A percentile compares a stretch with the other conserved stretches of the same genome.
Conservation (phyloP, 1,140 invertebrate species). For the Amyelois transitella region DNA sequence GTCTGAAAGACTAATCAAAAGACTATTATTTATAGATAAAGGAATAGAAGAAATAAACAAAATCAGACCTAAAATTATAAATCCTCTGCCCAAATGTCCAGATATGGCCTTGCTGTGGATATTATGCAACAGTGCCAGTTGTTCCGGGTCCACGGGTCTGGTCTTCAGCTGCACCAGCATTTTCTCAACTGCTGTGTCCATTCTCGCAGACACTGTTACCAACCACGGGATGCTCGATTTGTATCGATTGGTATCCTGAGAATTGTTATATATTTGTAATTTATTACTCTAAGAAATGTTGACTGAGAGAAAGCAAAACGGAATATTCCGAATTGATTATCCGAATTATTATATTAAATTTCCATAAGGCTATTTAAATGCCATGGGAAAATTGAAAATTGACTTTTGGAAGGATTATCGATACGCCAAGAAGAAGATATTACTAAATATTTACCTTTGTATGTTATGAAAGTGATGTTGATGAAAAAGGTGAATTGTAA, state of each 20-base stretch:
- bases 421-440: no score
- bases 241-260: slow-evolving; percentile 40
- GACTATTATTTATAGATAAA: neutral
- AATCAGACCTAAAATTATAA: slow-evolving; percentile 49
- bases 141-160: slow-evolving; percentile 72
- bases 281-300: neutral
- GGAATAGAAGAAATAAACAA: neutral
- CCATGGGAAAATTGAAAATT: no score
- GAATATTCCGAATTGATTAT: no score
- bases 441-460: no score
- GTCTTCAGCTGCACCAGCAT: slow-evolving; percentile 40
- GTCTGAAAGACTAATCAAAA: no score
- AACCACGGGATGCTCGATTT: slow-evolving; percentile 36
- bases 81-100: slow-evolving; percentile 78
- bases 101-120: slow-evolving; percentile 71
- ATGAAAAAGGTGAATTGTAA: no score
- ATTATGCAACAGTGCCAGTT: slow-evolving; percentile 73
- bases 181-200: slow-evolving; percentile 31
- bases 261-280: neutral
- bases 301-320: no score
- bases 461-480: no score
- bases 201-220: slow-evolving; percentile 46
- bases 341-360: no score
- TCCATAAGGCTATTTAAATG: no score
- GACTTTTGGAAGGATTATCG: no score